Conservation (phyloP, 2,113 vertebrate species). For the Hemiprocne comata region DNA sequence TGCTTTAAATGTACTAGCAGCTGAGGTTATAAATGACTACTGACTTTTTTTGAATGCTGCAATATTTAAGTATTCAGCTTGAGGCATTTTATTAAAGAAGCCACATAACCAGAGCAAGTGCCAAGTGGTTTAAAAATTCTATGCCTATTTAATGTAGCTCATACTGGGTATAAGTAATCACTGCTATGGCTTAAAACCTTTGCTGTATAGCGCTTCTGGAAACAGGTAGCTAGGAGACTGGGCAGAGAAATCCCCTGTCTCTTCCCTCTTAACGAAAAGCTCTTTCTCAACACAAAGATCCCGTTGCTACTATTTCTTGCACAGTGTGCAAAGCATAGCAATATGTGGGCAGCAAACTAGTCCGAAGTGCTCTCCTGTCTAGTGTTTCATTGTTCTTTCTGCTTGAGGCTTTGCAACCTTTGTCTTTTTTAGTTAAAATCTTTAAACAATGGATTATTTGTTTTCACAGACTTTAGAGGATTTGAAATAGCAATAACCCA, state of each 20-base stretch:
- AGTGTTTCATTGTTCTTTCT: constrained; percentile 30
- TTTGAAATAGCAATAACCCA: constrained; percentile 57
- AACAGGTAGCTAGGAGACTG: not conserved
- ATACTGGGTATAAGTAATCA: not conserved
- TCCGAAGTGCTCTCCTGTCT: constrained; percentile 30
- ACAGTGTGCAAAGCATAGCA: not conserved
- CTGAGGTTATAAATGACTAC: not conserved
- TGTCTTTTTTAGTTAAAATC: constrained; percentile 57
- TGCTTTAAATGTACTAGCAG: not conserved
- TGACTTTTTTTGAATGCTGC: not conserved
- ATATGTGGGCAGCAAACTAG: constrained; percentile 3
- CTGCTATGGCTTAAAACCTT: not conserved
- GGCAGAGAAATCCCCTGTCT: not conserved
- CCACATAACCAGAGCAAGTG: not conserved
- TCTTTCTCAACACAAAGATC: not conserved
- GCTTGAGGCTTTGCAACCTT: constrained; percentile 49
- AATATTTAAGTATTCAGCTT: not conserved
- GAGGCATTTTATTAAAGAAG: not conserved
- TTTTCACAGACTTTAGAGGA: constrained; percentile 56
- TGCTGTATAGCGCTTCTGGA: not conserved
- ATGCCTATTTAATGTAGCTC: not conserved
- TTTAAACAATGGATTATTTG: constrained; percentile 65
- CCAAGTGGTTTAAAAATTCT: constrained; percentile 15
- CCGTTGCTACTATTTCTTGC: not conserved
- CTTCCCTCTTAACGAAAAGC: not conserved